These are phyloP conservation scores for Heterodera filipjevi DNA, from an alignment of 2,888 invertebrate genomes.

Conservation along the genomic window DNA sequence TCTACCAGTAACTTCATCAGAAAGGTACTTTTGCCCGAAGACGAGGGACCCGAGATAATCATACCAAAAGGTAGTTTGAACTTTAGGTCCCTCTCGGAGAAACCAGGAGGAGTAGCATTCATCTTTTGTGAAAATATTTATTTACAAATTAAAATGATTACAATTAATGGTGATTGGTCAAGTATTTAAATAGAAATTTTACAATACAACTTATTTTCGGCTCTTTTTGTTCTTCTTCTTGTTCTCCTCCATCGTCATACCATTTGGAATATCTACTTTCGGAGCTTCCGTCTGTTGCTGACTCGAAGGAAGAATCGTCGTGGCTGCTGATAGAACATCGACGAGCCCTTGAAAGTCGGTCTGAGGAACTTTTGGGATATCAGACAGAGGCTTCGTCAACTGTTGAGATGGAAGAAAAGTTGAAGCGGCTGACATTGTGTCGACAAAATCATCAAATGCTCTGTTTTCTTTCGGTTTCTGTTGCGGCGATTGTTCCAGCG, in stretches of 20 bases:
- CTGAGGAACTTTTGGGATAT: no score
- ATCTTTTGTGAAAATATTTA: not conserved
- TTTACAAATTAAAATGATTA: not conserved
- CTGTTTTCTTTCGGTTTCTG: no score
- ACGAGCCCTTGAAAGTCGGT: no score
- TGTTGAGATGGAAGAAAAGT: no score
- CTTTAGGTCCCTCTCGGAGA: not conserved
- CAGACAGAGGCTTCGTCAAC: no score
- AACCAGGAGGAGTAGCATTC: not conserved
- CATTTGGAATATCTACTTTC: no score
- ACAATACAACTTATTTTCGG: not conserved
- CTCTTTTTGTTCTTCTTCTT: not conserved
- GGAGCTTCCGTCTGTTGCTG: no score
- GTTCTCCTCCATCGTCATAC: not conserved
- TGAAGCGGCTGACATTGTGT: no score
- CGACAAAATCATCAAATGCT: no score
- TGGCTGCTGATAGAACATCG: not conserved
- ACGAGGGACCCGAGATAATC: constrained; percentile 28
- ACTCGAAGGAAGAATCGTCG: not conserved
- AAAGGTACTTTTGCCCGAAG: constrained; percentile 31
- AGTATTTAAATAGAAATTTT: no score
- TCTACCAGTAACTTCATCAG: not conserved
- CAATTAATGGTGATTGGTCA: not conserved
- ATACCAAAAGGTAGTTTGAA: constrained; percentile 32
- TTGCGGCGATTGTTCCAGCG: no score